These are phyloP conservation scores for Steatocranus sp. DNA, from an alignment of 2,797 vertebrate species.

Conservation along the genomic window DNA sequence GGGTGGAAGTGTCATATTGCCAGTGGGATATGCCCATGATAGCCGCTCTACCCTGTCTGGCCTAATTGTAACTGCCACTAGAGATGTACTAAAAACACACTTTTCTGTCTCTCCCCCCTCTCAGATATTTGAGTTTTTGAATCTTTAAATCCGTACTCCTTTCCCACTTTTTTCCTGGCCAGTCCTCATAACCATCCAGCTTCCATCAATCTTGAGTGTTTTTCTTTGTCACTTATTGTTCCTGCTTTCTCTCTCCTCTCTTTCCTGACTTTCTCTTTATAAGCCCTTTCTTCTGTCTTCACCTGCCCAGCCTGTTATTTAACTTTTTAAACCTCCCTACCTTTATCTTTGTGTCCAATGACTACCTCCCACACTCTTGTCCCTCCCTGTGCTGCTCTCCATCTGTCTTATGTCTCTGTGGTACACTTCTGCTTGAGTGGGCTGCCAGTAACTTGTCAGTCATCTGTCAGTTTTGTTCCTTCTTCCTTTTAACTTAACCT, in stretches of 20 bases:
- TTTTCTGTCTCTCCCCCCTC: background rate
- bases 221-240: background rate
- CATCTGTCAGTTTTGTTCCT: constrained; percentile 27
- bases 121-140: background rate
- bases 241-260: background rate
- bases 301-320: background rate
- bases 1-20: constrained; percentile 56
- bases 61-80: constrained; percentile 63
- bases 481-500: background rate
- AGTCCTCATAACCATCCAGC: background rate
- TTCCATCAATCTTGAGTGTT: background rate
- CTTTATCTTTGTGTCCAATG: background rate
- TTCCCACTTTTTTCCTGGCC: background rate
- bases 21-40: constrained; percentile 46
- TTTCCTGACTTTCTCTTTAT: background rate
- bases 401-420: constrained; percentile 26
- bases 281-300: background rate
- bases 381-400: background rate
- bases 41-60: constrained; percentile 31
- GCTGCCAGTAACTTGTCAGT: constrained; percentile 31
- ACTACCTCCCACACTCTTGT: background rate
- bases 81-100: constrained; percentile 43
- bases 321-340: background rate
- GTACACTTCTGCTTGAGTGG: constrained; percentile 13
- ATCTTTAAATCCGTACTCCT: background rate